Evolutionary conservation across 2,888 invertebrate species (phyloP).

Genomic region (Ophion costatus): DNA sequence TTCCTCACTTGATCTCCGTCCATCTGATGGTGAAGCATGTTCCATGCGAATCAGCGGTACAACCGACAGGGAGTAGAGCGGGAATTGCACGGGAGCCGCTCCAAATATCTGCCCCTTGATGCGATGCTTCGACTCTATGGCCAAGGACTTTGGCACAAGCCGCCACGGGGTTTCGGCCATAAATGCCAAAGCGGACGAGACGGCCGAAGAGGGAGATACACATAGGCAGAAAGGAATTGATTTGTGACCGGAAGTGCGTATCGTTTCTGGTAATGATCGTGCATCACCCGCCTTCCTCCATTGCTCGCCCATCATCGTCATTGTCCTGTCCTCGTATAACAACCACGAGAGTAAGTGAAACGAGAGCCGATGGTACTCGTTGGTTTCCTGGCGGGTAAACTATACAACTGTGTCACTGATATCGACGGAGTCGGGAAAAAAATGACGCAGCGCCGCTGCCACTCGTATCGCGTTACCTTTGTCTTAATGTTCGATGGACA

Average conservation of each 20-base stretch:
- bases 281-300: conserved; percentile 49
- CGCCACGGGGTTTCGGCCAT: conserved; percentile 80
- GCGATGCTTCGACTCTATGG: conserved; percentile 59
- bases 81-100: conserved; percentile 46
- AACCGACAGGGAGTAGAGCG: conserved; percentile 54
- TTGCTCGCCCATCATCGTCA: conserved; percentile 72
- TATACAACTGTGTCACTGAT: conserved; percentile 40
- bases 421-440: conserved; percentile 34
- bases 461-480: conserved; percentile 53
- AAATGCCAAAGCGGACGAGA: conserved; percentile 72
- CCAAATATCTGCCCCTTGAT: conserved; percentile 52
- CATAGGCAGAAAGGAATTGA: conserved; percentile 75
- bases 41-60: conserved; percentile 46
- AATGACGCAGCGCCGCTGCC: conserved; percentile 7
- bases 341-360: conserved; percentile 52
- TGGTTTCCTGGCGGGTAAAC: conserved; percentile 41
- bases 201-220: conserved; percentile 63
- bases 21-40: conserved; percentile 49
- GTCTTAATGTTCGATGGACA: conserved; percentile 46
- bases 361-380: conserved; percentile 57
- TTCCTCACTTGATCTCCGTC: conserved; percentile 69
- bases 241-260: conserved; percentile 82
- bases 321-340: conserved; percentile 72
- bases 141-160: conserved; percentile 74
- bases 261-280: conserved; percentile 82